A percentile compares a stretch with the other conserved stretches of the same genome.
Conservation (phyloP, 1,140 invertebrate genomes). For the Drosophila nigrodunni region DNA sequence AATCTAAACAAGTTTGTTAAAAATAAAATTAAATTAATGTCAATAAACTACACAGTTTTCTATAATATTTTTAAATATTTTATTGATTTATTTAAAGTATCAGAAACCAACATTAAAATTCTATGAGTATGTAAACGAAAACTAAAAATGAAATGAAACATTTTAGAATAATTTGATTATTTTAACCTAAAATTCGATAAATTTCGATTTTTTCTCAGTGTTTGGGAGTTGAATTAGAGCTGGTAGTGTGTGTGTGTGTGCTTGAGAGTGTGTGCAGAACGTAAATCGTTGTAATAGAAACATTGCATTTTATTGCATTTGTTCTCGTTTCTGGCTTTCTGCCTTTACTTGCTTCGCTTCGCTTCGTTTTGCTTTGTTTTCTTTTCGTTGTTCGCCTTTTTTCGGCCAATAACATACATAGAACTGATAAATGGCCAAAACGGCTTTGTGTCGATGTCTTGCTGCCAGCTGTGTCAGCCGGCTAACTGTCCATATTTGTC, state of each 20-base stretch:
- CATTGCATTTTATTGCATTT: constrained; percentile 81
- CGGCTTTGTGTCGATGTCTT: constrained; percentile 76
- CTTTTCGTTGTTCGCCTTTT: constrained; percentile 15
- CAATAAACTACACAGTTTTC: no score
- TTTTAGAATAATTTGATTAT: no score
- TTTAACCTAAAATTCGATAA: no score
- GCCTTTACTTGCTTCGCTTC: constrained; percentile 4
- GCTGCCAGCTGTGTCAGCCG: constrained; percentile 49
- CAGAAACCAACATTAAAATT: no score
- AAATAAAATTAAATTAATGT: no score
- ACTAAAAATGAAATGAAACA: no score
- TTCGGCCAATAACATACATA: constrained; percentile 71
- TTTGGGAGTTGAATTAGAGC: background rate
- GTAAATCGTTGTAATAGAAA: constrained; percentile 79
- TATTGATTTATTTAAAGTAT: no score
- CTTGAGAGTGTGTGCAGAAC: constrained; percentile 44
- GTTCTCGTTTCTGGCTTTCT: constrained; percentile 51
- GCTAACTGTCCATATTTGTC: constrained; percentile 65
- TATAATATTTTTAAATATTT: no score
- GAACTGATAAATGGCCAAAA: constrained; percentile 77
- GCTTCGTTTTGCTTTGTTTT: constrained; percentile 14
- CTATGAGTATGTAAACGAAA: no score
- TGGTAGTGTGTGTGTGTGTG: constrained; percentile 24
- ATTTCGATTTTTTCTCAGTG: background rate
- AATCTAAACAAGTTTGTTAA: no score